A percentile compares a stretch with the other conserved stretches of the same genome.
These are phyloP conservation scores for Eledona agricola DNA, from an alignment of 2,888 invertebrate genomes.

Conservation along the genomic window DNA sequence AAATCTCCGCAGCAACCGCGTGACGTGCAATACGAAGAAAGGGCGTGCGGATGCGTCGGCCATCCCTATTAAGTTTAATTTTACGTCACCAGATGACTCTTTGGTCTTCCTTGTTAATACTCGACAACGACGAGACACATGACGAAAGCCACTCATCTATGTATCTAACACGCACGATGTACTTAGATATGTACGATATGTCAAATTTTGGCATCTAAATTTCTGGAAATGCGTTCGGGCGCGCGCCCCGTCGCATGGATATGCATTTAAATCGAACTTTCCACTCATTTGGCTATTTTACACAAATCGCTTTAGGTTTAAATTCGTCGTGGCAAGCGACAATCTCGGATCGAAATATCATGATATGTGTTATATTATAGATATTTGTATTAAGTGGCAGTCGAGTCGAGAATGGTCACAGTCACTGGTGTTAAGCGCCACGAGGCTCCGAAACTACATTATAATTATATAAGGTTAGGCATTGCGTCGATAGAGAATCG, in stretches of 20 bases:
- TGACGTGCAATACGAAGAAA: slow-evolving; percentile 53
- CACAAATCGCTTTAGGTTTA: slow-evolving; percentile 61
- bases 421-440: slow-evolving; percentile 62
- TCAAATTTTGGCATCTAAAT: slow-evolving; percentile 62
- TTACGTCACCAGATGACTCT: slow-evolving; percentile 61
- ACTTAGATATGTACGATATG: too few relatives aligned
- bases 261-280: slow-evolving; percentile 60
- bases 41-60: slow-evolving; percentile 37
- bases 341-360: slow-evolving; percentile 9
- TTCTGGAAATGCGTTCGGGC: slow-evolving; percentile 62
- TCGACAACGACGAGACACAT: slow-evolving; percentile 60
- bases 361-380: too few relatives aligned
- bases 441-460: slow-evolving; percentile 56
- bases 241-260: slow-evolving; percentile 58
- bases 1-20: slow-evolving; percentile 50
- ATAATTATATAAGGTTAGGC: slow-evolving; percentile 63
- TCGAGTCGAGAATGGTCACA: slow-evolving; percentile 61
- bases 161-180: too few relatives aligned
- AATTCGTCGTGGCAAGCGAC: too few relatives aligned
- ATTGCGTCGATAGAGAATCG: slow-evolving; percentile 63
- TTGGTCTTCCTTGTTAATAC: slow-evolving; percentile 62
- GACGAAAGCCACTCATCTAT: slow-evolving; percentile 59
- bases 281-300: slow-evolving; percentile 61
- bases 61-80: slow-evolving; percentile 61
- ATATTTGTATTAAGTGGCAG: too few relatives aligned